Percentiles rank a stretch among this genome's conserved stretches.
phyloP scores from a whole-genome alignment of 2,888 invertebrate genomes.

The Chironomus riparius region DNA sequence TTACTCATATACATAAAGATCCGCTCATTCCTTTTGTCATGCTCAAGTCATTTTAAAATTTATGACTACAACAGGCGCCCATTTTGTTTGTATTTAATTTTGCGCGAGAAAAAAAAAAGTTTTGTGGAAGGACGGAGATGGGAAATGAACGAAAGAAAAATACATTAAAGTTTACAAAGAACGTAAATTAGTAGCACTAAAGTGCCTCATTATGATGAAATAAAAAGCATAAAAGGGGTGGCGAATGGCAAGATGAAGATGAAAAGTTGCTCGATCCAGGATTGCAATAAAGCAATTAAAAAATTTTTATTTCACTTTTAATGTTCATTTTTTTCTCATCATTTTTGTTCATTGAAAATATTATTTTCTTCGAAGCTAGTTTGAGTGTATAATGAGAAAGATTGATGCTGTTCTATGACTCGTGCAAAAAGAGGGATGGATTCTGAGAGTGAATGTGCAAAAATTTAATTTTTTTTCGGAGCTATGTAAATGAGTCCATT shows the following conservation, averaged over 20 bases:
- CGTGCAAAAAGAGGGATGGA: not conserved
- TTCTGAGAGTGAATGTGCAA: too few relatives aligned
- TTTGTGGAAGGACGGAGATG: not conserved
- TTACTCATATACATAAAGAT: too few relatives aligned
- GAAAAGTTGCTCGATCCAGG: not conserved
- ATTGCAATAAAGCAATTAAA: slow-evolving; percentile 17
- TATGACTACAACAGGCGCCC: not conserved
- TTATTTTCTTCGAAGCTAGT: not conserved
- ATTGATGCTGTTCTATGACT: not conserved
- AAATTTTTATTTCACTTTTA: not conserved
- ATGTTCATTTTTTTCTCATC: not conserved
- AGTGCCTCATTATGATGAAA: slow-evolving; percentile 4
- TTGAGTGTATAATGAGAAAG: not conserved
- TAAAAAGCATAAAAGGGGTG: not conserved
- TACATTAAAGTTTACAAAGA: not conserved
- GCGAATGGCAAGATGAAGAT: not conserved
- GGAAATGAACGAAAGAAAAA: not conserved
- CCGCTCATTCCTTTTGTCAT: not conserved
- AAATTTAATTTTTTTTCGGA: too few relatives aligned
- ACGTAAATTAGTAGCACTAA: not conserved
- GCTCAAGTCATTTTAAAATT: not conserved
- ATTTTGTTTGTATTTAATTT: not conserved
- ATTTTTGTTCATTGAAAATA: not conserved
- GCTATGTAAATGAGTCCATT: too few relatives aligned
- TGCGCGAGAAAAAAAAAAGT: not conserved